Percentiles rank a stretch among this genome's conserved stretches.
phyloP scores from a whole-genome alignment of 2,888 invertebrate species.

The Lithodes maja region DNA sequence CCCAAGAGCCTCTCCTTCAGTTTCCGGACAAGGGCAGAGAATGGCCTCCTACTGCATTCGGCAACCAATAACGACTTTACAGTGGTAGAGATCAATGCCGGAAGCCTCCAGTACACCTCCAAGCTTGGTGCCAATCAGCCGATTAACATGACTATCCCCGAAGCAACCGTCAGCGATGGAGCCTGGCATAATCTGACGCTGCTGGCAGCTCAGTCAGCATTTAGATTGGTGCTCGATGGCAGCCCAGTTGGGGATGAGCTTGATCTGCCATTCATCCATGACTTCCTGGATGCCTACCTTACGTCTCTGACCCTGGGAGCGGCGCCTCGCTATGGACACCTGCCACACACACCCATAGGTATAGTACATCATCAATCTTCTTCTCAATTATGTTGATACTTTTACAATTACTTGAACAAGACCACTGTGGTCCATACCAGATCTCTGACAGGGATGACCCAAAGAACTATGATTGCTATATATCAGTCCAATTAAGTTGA shows the following conservation, averaged over 20 bases:
- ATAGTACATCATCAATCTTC: neutral
- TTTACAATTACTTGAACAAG: too few species aligned
- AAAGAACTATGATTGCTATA: too few species aligned
- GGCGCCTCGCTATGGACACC: slow-evolving; percentile 75
- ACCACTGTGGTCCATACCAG: too few species aligned
- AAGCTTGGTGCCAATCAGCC: slow-evolving; percentile 81
- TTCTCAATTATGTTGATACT: neutral
- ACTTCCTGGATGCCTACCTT: slow-evolving; percentile 93
- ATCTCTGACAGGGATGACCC: too few species aligned
- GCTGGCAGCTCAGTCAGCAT: slow-evolving; percentile 79
- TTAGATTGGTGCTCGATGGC: slow-evolving; percentile 84
- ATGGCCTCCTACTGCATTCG: slow-evolving; percentile 89
- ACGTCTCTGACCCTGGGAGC: slow-evolving; percentile 88
- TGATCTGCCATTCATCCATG: slow-evolving; percentile 90
- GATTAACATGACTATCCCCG: slow-evolving; percentile 86
- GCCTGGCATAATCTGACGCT: slow-evolving; percentile 92
- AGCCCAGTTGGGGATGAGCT: slow-evolving; percentile 87
- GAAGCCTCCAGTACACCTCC: slow-evolving; percentile 87
- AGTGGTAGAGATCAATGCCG: slow-evolving; percentile 84
- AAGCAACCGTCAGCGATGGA: slow-evolving; percentile 82
- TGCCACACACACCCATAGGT: slow-evolving; percentile 68
- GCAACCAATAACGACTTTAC: slow-evolving; percentile 92
- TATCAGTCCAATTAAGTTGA: too few species aligned
- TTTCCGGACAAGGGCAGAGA: slow-evolving; percentile 85
- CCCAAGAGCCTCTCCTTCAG: slow-evolving; percentile 85